Evolutionary conservation across 2,888 invertebrate species (phyloP).

Genomic region (Spodoptera exigua): DNA sequence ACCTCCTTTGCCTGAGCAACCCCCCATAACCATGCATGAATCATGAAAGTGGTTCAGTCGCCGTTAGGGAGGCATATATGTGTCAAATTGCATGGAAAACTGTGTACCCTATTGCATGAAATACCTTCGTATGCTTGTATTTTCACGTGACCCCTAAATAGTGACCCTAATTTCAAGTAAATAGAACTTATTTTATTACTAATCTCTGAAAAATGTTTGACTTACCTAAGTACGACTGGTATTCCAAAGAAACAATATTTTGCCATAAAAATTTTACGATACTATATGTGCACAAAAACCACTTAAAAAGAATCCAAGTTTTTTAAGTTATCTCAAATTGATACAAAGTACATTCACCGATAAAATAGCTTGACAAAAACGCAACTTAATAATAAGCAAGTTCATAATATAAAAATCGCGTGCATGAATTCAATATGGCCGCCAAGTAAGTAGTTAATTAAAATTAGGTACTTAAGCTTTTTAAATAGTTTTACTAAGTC

Average conservation of each 20-base stretch:
- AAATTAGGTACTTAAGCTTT: constrained; percentile 19
- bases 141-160: constrained; percentile 46
- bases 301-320: not conserved
- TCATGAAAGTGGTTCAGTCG: constrained; percentile 56
- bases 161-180: not conserved
- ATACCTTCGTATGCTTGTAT: constrained; percentile 43
- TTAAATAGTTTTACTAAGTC: constrained; percentile 30
- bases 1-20: constrained; percentile 49
- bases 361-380: constrained; percentile 38
- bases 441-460: constrained; percentile 33
- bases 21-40: constrained; percentile 62
- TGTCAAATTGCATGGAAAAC: constrained; percentile 54
- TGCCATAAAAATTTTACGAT: too few species aligned
- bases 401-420: constrained; percentile 27
- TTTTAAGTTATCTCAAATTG: constrained; percentile 13
- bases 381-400: constrained; percentile 16
- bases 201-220: too few species aligned
- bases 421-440: constrained; percentile 29
- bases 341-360: constrained; percentile 4
- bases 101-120: constrained; percentile 63
- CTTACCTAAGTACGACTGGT: too few species aligned
- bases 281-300: constrained; percentile 1
- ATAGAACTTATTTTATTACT: too few species aligned
- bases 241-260: too few species aligned
- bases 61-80: constrained; percentile 53